Evolutionary conservation across 2,113 vertebrate genomes (phyloP).

Genomic region (Hydrochoerus hydrochaeris): DNA sequence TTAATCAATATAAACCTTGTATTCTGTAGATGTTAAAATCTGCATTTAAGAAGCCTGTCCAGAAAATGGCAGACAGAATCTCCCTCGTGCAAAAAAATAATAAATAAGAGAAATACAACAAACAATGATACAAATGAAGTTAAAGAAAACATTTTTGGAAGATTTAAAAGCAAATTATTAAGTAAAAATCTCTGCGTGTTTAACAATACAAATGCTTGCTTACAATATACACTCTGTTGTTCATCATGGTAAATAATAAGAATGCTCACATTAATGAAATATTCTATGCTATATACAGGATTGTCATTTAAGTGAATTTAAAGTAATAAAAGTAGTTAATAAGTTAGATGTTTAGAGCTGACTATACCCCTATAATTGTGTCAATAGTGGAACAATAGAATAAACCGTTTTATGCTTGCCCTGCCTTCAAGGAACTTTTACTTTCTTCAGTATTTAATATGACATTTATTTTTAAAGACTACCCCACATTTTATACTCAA

Average conservation of each 20-base stretch:
- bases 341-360: not conserved
- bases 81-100: not conserved
- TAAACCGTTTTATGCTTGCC: not conserved
- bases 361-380: accelerated
- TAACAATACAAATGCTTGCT: not conserved
- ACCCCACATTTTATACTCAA: not conserved
- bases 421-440: not conserved
- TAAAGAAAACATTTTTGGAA: slow-evolving; percentile 56
- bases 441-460: not conserved
- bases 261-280: not conserved
- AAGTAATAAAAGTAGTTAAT: not conserved
- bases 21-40: slow-evolving; percentile 42
- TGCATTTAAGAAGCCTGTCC: not conserved
- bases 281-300: not conserved
- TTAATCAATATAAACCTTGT: slow-evolving; percentile 62
- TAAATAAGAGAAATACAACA: slow-evolving; percentile 17
- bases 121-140: not conserved
- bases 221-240: not conserved
- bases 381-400: not conserved
- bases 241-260: slow-evolving; percentile 22
- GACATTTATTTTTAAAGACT: not conserved
- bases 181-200: not conserved
- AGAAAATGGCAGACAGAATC: slow-evolving; percentile 14
- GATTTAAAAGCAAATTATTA: slow-evolving; percentile 23
- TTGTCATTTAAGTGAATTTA: slow-evolving; percentile 24